Evolutionary conservation across 2,888 invertebrate genomes (phyloP), one percentile per base, ranked within the genome.

Genomic region (Phyllotreta striolata): DNA sequence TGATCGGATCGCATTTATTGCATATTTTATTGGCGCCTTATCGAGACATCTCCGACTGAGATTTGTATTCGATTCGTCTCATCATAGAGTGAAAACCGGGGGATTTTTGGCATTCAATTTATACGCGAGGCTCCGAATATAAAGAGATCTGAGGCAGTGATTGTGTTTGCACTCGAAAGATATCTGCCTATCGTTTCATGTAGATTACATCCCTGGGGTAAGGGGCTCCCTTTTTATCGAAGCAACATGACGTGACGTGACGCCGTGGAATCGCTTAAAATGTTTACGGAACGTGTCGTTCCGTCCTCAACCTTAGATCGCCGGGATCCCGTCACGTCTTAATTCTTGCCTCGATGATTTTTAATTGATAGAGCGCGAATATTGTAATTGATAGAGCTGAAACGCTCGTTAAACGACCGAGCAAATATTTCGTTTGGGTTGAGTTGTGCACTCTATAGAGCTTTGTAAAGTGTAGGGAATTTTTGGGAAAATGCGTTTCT

Each of bases 141-240:
- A 60, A 62, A 49, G 64, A 64, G 68, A 63, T 64, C 62, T 64
- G 55, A 57, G 60, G 65, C 47, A 57, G 55, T 41, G 72, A 76
- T 72, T 75, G 74, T 78, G 78, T 79, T 79, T 78, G 77, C 79
- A 74, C 77, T 78, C 74, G 74, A 77, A 75, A 75, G 77, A 75
- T 78, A 77, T 77, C 78, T 77, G 77, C 77, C 77, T 77, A 77
- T 77, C 75, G 77, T 67, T 72, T 64, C 69, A 71, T 72, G 69
- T 67, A 73, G 72, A 73, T 71, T 71, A 71, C 68, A 52, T 54
- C 64, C 59, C 62, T 12, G 24, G 55, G 64, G 47, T 9, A 37
- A 12, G 51, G 37, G n/a, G 7, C n/a, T 44, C 40, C 38, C 61
- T 46, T 39, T 46, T 55, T 52, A 13, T 24, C 14, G 13, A 9